A percentile compares a stretch with the other conserved stretches of the same genome.
These are phyloP conservation scores for Limnodromus scolopaceus DNA, from an alignment of 2,797 vertebrate species.

Conservation along the genomic window DNA sequence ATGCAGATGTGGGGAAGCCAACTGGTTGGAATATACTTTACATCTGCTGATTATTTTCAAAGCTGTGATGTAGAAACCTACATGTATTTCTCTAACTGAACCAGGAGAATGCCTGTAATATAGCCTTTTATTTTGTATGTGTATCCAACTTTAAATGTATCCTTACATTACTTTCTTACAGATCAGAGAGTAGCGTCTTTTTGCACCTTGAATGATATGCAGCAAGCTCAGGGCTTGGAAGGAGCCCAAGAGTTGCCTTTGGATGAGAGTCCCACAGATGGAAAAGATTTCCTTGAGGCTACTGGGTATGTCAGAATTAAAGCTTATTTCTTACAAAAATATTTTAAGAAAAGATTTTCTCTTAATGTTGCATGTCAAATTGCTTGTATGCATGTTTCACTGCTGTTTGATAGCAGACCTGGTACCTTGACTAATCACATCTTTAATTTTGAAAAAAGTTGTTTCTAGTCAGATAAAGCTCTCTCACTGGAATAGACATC, in stretches of 20 bases:
- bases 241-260: constrained; percentile 86
- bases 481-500: background rate
- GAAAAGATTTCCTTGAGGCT: constrained; percentile 84
- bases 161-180: constrained; percentile 63
- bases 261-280: constrained; percentile 84
- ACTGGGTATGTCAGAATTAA: constrained; percentile 80
- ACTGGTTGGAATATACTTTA: constrained; percentile 16
- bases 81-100: background rate
- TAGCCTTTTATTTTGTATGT: background rate
- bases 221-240: constrained; percentile 86
- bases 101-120: background rate
- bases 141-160: background rate
- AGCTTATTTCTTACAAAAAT: background rate
- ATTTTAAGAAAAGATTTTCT: background rate
- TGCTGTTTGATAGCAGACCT: background rate
- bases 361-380: background rate
- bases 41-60: constrained; percentile 36
- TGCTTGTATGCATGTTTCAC: background rate
- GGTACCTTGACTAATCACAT: background rate
- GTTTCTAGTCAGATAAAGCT: background rate
- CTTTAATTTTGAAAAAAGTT: background rate
- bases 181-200: constrained; percentile 95
- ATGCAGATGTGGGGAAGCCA: constrained; percentile 57
- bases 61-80: constrained; percentile 19
- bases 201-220: constrained; percentile 93